Conservation (phyloP, 2,888 invertebrate species). For the Drosophila fungiperda region DNA sequence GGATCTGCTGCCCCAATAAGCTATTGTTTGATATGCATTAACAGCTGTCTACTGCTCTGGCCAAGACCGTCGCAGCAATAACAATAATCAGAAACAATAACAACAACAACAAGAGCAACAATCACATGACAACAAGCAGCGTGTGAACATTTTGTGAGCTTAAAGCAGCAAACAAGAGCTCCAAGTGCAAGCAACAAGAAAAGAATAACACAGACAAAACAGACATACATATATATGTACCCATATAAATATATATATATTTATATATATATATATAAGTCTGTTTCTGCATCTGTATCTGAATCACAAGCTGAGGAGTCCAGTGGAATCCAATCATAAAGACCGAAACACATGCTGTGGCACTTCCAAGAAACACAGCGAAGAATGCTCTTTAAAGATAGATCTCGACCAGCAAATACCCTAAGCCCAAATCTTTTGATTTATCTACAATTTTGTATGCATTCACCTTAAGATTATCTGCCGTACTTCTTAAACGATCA, state of each 20-base stretch:
- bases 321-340: slow-evolving; percentile 18
- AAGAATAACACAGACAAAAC: slow-evolving; percentile 18
- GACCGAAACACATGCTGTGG: slow-evolving; percentile 46
- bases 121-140: slow-evolving; percentile 43
- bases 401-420: neutral
- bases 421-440: neutral
- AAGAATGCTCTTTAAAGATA: slow-evolving; percentile 3
- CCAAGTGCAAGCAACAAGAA: slow-evolving; percentile 32
- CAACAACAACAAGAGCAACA: slow-evolving; percentile 9
- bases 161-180: slow-evolving; percentile 33
- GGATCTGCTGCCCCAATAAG: slow-evolving; percentile 7
- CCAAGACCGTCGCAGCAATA: slow-evolving; percentile 24
- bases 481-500: neutral
- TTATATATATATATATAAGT: neutral
- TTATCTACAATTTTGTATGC: neutral
- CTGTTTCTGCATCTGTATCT: slow-evolving; percentile 2
- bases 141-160: slow-evolving; percentile 61
- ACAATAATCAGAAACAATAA: slow-evolving; percentile 12
- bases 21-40: slow-evolving; percentile 34
- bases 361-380: slow-evolving; percentile 44
- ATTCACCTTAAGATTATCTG: neutral
- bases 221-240: neutral
- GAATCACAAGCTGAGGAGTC: neutral
- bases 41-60: slow-evolving; percentile 42
- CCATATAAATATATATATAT: neutral